Evolutionary conservation across 2,888 invertebrate genomes (phyloP), one percentile per base, ranked within the genome.

Genomic region (Macrophya alboannulata): DNA sequence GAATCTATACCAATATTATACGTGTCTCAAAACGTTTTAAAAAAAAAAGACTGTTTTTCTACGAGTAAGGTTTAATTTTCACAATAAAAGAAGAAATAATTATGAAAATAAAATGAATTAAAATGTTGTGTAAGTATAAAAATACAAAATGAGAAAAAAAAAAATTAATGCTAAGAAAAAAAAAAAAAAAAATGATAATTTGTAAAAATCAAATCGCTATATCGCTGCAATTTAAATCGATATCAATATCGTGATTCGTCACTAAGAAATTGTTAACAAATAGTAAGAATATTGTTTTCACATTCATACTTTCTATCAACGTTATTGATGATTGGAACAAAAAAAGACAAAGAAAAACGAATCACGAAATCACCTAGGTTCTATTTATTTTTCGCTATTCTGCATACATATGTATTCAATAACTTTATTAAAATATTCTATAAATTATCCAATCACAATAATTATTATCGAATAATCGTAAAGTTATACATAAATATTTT

Each of bases 1-100:
- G 9, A 40, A 40, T 71, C 37, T 45, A 82, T 43, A 21, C 43
- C 43, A n/a, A 4, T 21, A 17, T 15, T 48, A 43, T 79, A 79
- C 55, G 40, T 55, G 79, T 79, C 79, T 82, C 82, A 82, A 40
- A 82, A 82, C 25, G 17, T 45, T 51, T 31, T 9, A 48, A 48
- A 25, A 25, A 25, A 62, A 40, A n/a, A 79, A 79, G 79, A 79
- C 79, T 79, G 79, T 51, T 76, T 40, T 55, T 55, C 55, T 76
- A 76, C 48, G 40, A 79, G 59, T 59, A 37, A 59, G 79, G 59
- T 79, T 79, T 59, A 21, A 43, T 79, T 55, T 51, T 55, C 48
- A 17, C 21, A 48, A 10, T 76, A 8, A 15, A 48, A 76, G 37
- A 8, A 40, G 9, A n/a, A 2, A 71, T 6, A 17, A 51, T 31